These are phyloP conservation scores for Prietella phreatophila DNA, from an alignment of 2,113 vertebrate genomes.

Conservation along the genomic window DNA sequence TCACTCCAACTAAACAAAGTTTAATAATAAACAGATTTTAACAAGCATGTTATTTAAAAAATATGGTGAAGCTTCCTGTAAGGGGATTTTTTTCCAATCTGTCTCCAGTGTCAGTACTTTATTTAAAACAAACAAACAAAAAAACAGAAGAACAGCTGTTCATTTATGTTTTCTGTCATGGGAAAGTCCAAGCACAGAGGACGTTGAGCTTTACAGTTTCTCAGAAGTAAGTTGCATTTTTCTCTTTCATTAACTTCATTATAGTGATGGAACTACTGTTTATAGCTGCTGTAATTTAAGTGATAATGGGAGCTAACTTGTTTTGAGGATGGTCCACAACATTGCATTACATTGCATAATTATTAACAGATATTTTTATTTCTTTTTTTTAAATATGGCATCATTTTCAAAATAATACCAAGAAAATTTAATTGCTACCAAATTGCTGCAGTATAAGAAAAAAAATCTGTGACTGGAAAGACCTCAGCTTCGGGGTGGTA, in stretches of 20 bases:
- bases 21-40: background rate
- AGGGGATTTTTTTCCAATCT: background rate
- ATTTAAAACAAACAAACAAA: background rate
- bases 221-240: background rate
- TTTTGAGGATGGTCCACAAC: background rate
- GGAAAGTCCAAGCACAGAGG: background rate
- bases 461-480: background rate
- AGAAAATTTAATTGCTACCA: background rate
- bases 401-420: background rate
- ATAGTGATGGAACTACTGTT: background rate
- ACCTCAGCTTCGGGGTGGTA: background rate
- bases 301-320: background rate
- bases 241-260: background rate
- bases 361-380: too few species aligned
- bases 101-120: background rate
- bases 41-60: background rate
- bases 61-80: background rate
- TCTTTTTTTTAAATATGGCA: too few species aligned
- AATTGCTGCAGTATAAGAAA: background rate
- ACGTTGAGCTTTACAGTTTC: background rate
- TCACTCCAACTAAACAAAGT: background rate
- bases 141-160: background rate
- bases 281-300: background rate
- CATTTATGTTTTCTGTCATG: background rate
- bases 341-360: too few species aligned